Base-by-base conservation (phyloP, 1,140 invertebrate species). In the Latrodectus geometricus region DNA sequence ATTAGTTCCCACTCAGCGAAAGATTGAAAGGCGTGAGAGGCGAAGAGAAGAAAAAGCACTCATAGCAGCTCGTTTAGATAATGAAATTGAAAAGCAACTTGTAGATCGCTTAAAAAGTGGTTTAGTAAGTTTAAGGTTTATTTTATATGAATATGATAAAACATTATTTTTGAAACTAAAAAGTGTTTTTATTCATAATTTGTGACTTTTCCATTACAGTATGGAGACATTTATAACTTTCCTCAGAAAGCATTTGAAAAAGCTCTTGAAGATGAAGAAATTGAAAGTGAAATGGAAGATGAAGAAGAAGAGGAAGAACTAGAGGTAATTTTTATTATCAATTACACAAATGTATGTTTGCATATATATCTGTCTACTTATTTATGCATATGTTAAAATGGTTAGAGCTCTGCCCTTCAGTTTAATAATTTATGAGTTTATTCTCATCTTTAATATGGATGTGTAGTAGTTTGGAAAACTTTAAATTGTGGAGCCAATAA, bases 171-270 rank as follows among this genome's bases (percentile, higher is more conserved):
- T 69, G n/a, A n/a, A n/a, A n/a, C n/a, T n/a, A 15, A 69, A 82
- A 74, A 73, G 52, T 66, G 75, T 23, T 15, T 65, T 23, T n/a
- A 54, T 48, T 49, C 49, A 85, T 15, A 35, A 35, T 74, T 35
- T 9, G 48, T 82, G 48, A 73, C 48, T 23, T 23, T 56, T 61
- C 73, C 83, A 74, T 88, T 88, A 20, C 90, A 97, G 95, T 99
- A 99, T 91, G 96, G 97, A 90, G 97, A 98, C 90, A 97, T 99
- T 72, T 99, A 99, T 91, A 99, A 99, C 90, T 98, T 98, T 92
- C 96, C 97, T 14, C 95, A 96, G 94, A 94, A 94, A 90, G 97
- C 96, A 0, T 99, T 99, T 91, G 96, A 98, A 88, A 95, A 96
- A 90, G 96, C 96, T 2, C 91, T 97, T 48, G 93, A 95, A 91